phyloP scores from a whole-genome alignment of 2,797 vertebrate species.

The Chelon labrosus region DNA sequence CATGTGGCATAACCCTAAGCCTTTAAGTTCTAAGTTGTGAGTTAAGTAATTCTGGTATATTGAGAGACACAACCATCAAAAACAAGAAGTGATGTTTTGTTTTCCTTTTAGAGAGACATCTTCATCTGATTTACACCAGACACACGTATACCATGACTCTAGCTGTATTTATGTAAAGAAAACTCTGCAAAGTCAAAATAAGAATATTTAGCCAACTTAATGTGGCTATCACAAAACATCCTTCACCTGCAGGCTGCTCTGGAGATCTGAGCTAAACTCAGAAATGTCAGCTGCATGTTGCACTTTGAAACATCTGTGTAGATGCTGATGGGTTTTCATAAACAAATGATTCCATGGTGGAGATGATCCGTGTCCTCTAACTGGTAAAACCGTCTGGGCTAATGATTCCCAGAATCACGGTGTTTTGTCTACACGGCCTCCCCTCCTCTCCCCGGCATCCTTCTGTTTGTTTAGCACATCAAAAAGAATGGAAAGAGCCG shows the following conservation, averaged over 20 bases:
- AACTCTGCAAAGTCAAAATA: background rate
- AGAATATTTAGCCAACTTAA: background rate
- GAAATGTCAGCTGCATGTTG: background rate
- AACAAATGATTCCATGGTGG: constrained; percentile 3
- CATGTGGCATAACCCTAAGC: no score
- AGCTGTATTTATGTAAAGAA: background rate
- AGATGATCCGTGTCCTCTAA: background rate
- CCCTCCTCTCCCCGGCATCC: background rate
- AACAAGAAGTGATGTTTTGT: background rate
- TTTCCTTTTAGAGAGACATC: background rate
- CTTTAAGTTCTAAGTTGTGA: no score
- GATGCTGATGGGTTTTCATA: background rate
- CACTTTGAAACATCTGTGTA: background rate
- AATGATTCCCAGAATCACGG: constrained; percentile 9
- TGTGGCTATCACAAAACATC: no score
- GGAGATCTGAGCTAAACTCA: background rate
- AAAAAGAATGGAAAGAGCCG: constrained; percentile 22
- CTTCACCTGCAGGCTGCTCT: background rate
- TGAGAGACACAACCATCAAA: no score
- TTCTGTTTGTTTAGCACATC: constrained; percentile 26
- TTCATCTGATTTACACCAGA: background rate
- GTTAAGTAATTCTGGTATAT: no score
- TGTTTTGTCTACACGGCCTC: background rate
- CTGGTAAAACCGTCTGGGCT: background rate
- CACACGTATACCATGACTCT: background rate